Conservation (phyloP, 2,797 vertebrate species). For the Pampus argenteus region DNA sequence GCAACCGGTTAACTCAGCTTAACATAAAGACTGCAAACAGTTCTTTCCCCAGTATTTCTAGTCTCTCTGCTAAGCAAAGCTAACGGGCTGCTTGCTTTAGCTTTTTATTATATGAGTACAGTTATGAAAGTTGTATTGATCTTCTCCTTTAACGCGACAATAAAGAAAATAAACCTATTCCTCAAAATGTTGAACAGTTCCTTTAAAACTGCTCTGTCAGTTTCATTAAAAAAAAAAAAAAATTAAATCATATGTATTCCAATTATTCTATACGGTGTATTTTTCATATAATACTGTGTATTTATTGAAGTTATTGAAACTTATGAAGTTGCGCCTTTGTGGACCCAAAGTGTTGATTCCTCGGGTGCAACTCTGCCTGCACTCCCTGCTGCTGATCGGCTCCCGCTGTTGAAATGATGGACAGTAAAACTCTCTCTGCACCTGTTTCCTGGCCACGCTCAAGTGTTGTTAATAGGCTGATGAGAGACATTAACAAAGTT, state of each 20-base stretch:
- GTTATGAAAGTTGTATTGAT: too few relatives aligned
- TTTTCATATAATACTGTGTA: not conserved
- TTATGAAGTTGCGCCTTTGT: constrained; percentile 28
- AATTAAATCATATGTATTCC: too few relatives aligned
- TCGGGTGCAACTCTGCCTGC: constrained; percentile 20
- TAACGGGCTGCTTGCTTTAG: too few relatives aligned
- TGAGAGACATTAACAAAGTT: constrained; percentile 82
- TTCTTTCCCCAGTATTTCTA: too few relatives aligned
- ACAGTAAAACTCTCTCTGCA: constrained; percentile 77
- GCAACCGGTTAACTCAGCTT: too few relatives aligned
- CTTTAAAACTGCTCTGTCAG: not conserved
- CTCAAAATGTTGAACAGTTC: not conserved
- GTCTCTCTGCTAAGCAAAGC: too few relatives aligned
- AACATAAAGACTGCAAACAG: too few relatives aligned
- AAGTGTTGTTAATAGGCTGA: constrained; percentile 81
- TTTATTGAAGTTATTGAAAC: not conserved
- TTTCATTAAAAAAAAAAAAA: not conserved
- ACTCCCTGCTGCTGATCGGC: constrained; percentile 51
- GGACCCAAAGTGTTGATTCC: constrained; percentile 5
- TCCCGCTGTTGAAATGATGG: constrained; percentile 71
- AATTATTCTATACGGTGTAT: not conserved
- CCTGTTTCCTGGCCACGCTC: constrained; percentile 78
- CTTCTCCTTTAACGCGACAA: not conserved
- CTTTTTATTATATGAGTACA: too few relatives aligned
- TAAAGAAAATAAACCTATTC: not conserved